Evolutionary conservation across 2,113 vertebrate genomes (phyloP), one percentile per base, ranked within the genome.

Genomic region (Glaucidium brasilianum): DNA sequence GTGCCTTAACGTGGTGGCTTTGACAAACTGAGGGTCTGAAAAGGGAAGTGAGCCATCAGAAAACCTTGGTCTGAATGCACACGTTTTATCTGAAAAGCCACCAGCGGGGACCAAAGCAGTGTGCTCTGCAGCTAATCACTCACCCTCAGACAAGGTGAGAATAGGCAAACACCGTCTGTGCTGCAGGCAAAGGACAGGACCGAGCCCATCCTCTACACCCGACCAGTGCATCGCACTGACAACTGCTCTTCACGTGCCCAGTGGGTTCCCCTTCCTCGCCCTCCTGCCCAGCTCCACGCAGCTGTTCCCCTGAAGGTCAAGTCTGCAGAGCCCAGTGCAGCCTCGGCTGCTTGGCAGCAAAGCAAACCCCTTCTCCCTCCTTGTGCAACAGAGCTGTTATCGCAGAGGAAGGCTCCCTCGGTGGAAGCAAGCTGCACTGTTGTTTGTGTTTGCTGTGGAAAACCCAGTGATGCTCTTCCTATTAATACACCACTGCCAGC

Each of bases 11-110:
- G 99, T 98, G 47, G 98, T 98, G 8, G 98, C 98, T 81, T 98
- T 98, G 77, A 99, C 98, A 53, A 99, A 99, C 6, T 98, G 98
- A 3, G 99, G 99, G 75, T 99, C 99, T 99, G 92, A 27, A 84
- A 35, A 56, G 53, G 78, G 75, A 60, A 63, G 49, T 3, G 21
- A 56, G 88, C 13, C 2, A 2, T 95, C 59, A 87, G 74, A 80
- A 76, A 58, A 10, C 8, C 30, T 6, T 10, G 30, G 12, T 3
- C 34, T 27, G 50, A 55, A 32, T 37, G 32, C 16, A 6, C 5
- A 55, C 9, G 2, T 58, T 50, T 26, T 67, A 18, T 1, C 20
- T 0, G 5, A 73, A 90, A 29, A 84, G 45, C 13, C 49, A 27
- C 7, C 0, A 0, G 11, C 1, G 29, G 58, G 50, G n/a, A 53